Conservation (phyloP, 2,888 invertebrate genomes). For the Lithophane semibrunnea region DNA sequence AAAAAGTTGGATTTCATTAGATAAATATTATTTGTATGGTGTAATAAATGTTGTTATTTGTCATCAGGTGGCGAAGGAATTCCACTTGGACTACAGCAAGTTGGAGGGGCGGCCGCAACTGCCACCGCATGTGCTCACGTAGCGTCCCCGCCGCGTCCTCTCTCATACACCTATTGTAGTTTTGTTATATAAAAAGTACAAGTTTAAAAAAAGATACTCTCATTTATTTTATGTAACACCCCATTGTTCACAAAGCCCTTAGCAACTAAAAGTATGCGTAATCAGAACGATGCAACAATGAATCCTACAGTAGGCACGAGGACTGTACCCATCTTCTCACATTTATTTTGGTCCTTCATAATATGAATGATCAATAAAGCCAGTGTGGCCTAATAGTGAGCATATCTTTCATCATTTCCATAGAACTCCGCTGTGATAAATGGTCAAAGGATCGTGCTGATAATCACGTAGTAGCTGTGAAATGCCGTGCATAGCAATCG, state of each 20-base stretch:
- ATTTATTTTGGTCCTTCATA: neutral
- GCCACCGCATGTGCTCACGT: conserved; percentile 92
- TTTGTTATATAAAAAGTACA: conserved; percentile 91
- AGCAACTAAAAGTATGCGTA: conserved; percentile 1
- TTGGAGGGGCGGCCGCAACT: conserved; percentile 97
- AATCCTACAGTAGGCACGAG: neutral
- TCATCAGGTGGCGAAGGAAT: conserved; percentile 96
- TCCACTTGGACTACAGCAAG: conserved; percentile 99
- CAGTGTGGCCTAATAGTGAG: neutral
- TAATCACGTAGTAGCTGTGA: neutral
- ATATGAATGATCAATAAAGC: neutral
- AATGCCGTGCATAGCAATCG: too few species aligned
- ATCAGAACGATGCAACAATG: too few species aligned
- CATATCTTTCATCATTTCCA: conserved; percentile 10
- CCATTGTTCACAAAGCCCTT: conserved; percentile 13
- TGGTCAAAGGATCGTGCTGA: conserved; percentile 6
- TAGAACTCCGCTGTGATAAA: neutral
- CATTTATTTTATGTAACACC: conserved; percentile 55
- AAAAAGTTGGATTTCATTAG: neutral
- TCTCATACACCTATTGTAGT: conserved; percentile 87
- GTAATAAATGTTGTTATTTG: conserved; percentile 16
- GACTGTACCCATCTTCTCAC: neutral
- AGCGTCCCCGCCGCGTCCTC: conserved; percentile 80
- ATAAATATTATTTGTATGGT: neutral
- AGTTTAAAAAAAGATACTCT: conserved; percentile 79